phyloP scores from a whole-genome alignment of 2,113 vertebrate genomes.

The Brachirus orientalis region DNA sequence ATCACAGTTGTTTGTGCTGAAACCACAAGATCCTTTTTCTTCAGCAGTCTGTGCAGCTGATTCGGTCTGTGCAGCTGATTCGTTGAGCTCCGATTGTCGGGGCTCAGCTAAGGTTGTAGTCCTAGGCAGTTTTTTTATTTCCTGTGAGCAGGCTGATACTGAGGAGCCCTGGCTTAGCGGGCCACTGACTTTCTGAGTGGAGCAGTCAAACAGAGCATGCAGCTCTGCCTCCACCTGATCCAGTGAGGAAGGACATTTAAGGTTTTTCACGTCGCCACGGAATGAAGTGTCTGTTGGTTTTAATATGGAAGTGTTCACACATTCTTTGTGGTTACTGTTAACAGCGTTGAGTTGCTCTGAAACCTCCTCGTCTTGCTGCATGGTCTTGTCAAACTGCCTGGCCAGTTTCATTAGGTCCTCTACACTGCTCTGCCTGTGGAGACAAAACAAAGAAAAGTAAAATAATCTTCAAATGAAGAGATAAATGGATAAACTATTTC shows the following conservation, averaged over 20 bases:
- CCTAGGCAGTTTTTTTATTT: conserved; percentile 12
- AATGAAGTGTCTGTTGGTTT: not conserved
- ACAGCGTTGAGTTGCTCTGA: conserved; percentile 55
- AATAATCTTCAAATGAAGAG: not conserved
- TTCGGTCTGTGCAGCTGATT: not conserved
- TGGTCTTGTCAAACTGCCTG: conserved; percentile 90
- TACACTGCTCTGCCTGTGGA: conserved; percentile 80
- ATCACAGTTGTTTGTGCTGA: conserved; percentile 44
- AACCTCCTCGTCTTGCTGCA: conserved; percentile 84
- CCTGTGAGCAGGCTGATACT: conserved; percentile 60
- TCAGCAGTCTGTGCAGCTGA: conserved; percentile 10
- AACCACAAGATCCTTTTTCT: conserved; percentile 31
- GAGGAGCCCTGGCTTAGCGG: conserved; percentile 83
- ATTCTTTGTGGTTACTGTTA: conserved; percentile 21
- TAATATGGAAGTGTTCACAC: not conserved
- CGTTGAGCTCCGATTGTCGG: conserved; percentile 22
- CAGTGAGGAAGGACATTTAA: conserved; percentile 45
- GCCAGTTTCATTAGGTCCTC: conserved; percentile 92
- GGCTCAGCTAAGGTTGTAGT: not conserved
- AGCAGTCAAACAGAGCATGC: conserved; percentile 90
- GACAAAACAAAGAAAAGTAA: conserved; percentile 3
- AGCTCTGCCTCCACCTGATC: conserved; percentile 85
- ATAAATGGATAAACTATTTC: not conserved
- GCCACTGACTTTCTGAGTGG: conserved; percentile 87
- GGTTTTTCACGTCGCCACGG: not conserved